Evolutionary conservation across 2,888 invertebrate genomes (phyloP).

Genomic region (Aricia artaxerxes): DNA sequence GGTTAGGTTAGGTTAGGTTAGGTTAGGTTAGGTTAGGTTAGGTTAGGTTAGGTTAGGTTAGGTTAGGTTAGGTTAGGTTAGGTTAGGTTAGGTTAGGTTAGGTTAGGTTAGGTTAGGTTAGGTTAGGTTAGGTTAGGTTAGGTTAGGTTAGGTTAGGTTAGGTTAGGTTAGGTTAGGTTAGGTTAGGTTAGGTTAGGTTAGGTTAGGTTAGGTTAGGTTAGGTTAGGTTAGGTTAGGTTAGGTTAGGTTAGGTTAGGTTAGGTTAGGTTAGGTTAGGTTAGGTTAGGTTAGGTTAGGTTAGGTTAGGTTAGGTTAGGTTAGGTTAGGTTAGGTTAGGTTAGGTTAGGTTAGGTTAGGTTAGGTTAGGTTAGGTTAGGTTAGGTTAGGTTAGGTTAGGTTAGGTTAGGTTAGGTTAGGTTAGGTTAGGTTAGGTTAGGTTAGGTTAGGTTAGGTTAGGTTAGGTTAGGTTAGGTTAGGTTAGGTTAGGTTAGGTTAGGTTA

Average conservation of each 20-base stretch:
- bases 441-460: slow-evolving; percentile 37
- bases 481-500: slow-evolving; percentile 37
- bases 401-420: slow-evolving; percentile 37
- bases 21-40: slow-evolving; percentile 40
- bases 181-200: slow-evolving; percentile 40
- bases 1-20: slow-evolving; percentile 39
- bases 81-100: slow-evolving; percentile 41
- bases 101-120: slow-evolving; percentile 41
- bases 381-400: slow-evolving; percentile 11
- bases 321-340: slow-evolving; percentile 8
- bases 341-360: background rate
- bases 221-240: slow-evolving; percentile 35
- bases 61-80: slow-evolving; percentile 40
- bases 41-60: slow-evolving; percentile 41
- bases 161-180: slow-evolving; percentile 37
- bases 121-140: slow-evolving; percentile 39
- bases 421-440: slow-evolving; percentile 36
- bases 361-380: slow-evolving; percentile 8
- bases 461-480: slow-evolving; percentile 37
- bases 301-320: slow-evolving; percentile 4
- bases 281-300: slow-evolving; percentile 8
- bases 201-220: slow-evolving; percentile 38
- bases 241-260: slow-evolving; percentile 36
- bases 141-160: slow-evolving; percentile 37
- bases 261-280: slow-evolving; percentile 33